These are phyloP conservation scores for Merodon equestris DNA, from an alignment of 2,888 invertebrate genomes.

Conservation along the genomic window DNA sequence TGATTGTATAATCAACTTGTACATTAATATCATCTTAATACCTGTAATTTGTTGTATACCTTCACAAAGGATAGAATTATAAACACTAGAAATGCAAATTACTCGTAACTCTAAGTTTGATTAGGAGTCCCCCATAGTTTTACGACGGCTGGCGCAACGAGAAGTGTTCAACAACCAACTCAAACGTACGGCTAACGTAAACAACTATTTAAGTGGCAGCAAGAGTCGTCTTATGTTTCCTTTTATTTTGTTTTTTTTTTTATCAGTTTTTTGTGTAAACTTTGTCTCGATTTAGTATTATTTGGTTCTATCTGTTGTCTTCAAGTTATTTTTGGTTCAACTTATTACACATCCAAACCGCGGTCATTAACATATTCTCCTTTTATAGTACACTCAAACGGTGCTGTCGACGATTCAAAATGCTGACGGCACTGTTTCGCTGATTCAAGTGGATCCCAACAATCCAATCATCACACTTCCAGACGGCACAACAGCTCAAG, in stretches of 20 bases:
- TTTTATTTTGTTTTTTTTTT: conserved; percentile 10
- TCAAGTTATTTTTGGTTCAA: conserved; percentile 26
- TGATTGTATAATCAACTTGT: too few species aligned
- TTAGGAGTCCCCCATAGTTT: too few species aligned
- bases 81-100: too few species aligned
- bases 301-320: conserved; percentile 19
- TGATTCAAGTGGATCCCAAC: conserved; percentile 96
- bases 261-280: conserved; percentile 1
- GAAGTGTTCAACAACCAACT: too few species aligned
- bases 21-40: too few species aligned
- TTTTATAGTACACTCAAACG: conserved; percentile 88
- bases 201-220: too few species aligned
- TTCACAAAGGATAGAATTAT: too few species aligned
- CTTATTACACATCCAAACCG: conserved; percentile 1
- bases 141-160: too few species aligned
- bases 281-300: conserved; percentile 10
- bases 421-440: conserved; percentile 96
- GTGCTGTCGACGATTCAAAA: conserved; percentile 97
- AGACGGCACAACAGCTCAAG: conserved; percentile 97
- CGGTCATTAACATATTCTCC: conserved; percentile 24
- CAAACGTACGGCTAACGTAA: too few species aligned
- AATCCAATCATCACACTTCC: conserved; percentile 96
- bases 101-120: too few species aligned
- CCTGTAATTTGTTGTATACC: too few species aligned
- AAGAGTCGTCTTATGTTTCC: not conserved